Evolutionary conservation across 2,888 invertebrate species (phyloP), one percentile per base, ranked within the genome.

Genomic region (Diarsia mendica): DNA sequence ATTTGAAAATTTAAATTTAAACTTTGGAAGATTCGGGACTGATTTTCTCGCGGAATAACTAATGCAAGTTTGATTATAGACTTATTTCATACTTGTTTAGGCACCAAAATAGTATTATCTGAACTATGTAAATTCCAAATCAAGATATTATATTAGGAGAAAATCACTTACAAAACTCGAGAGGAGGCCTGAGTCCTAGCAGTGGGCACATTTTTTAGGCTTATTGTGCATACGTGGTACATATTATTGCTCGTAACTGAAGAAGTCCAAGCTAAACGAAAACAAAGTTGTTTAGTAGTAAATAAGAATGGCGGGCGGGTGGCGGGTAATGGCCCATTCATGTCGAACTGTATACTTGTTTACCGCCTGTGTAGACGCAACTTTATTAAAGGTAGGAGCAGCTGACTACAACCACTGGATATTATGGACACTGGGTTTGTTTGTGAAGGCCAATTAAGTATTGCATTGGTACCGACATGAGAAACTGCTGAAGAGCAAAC

Each of bases 301-400:
- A 94, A 94, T 94, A 94, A 93, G 90, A 90, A 89, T 88, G 77
- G 85, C 87, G 78, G 90, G 90, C 90, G 91, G 91, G 92, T 91
- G 91, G 91, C 83, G 92, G 89, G 90, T 93, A 93, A 94, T 93
- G 94, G 92, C 82, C 90, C 92, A 90, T 89, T 89, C 87, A 85
- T 87, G 89, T 89, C 89, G 88, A 91, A 92, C 89, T 90, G 86
- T 87, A n/a, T n/a, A 89, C 89, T 91, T 90, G 88, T 89, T 88
- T 89, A 88, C 85, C 75, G 75, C 68, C 55, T 67, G 82, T 75
- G 80, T 76, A 79, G 84, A 84, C 82, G 86, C 85, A 88, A 89
- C 88, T 90, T 90, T 90, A 90, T 90, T 89, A 86, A 88, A 89
- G 88, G 86, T 85, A 87, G 72, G 58, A 85, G 71, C 89, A 89